Evolutionary conservation across 2,888 invertebrate species (phyloP).

Genomic region (Drosophila bunnanda): DNA sequence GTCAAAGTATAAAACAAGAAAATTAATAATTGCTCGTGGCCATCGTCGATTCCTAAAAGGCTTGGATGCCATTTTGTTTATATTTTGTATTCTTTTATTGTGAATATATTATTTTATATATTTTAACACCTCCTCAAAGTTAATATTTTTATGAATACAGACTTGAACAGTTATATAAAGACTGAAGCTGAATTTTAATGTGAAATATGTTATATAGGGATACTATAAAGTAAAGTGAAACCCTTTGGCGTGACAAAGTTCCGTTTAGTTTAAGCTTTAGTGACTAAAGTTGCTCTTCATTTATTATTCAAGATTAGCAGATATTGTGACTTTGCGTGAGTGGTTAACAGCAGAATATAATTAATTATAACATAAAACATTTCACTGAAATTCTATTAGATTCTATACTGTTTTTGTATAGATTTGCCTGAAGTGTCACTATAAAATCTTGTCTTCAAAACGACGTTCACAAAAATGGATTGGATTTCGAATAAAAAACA

Average conservation of each 20-base stretch:
- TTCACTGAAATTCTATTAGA: neutral
- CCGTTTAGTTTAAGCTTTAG: slow-evolving; percentile 1
- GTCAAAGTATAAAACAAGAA: slow-evolving; percentile 72
- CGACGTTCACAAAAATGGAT: neutral
- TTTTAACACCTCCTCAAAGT: neutral
- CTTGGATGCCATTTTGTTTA: neutral
- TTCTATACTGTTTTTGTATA: neutral
- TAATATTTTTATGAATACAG: neutral
- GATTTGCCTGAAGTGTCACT: neutral
- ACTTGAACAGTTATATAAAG: neutral
- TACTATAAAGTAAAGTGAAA: neutral
- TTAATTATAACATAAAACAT: neutral
- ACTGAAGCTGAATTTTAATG: neutral
- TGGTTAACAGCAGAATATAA: neutral
- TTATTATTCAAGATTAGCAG: slow-evolving; percentile 15
- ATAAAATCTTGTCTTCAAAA: neutral
- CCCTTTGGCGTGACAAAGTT: slow-evolving; percentile 33
- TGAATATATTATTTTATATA: neutral
- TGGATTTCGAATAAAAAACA: neutral
- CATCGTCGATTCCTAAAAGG: slow-evolving; percentile 12
- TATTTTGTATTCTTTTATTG: neutral
- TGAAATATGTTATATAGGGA: slow-evolving; percentile 1
- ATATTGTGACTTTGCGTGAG: slow-evolving; percentile 2
- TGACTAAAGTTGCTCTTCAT: slow-evolving; percentile 1
- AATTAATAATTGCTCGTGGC: slow-evolving; percentile 28